Base-by-base conservation (phyloP, 2,113 vertebrate genomes). In the Lepus americanus region DNA sequence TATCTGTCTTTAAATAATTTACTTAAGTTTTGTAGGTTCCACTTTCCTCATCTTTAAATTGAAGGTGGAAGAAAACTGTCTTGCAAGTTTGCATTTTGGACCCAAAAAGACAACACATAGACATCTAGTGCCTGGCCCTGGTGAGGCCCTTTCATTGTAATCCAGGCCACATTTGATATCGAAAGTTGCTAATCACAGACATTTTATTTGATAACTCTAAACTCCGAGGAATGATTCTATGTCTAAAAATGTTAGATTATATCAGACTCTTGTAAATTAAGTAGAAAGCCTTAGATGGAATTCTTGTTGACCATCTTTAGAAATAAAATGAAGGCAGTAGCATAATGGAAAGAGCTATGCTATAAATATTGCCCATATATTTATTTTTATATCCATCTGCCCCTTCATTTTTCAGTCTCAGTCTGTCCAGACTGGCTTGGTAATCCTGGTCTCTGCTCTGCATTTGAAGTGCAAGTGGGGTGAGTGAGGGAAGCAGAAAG, bases 301-400 rank as follows among this genome's bases (percentile, higher is more conserved):
- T 94, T 89, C 16, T 89, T 3, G 63, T 25, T 87, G 25, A 49
- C 31, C 74, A 76, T 89, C 12, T 85, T 44, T 73, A 22, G 64
- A 72, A 92, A 80, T 4, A 94, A 89, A 87, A 86, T 17, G 10
- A 85, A 88, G 8, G 27, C 20, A 61, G 39, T 63, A 51, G 14
- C 9, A 84, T 76, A 89, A 66, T 9, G 2, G 23, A 76, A n/a
- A 67, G 1, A 10, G 16, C 6, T 76, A 44, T 55, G 33, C 64
- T 53, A 72, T 6, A 61, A 69, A 72, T 51, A 22, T 19, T 70
- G 2, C 20, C 27, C 9, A 53, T 6, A 77, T 8, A 67, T 23
- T 73, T n/a, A 64, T 78, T 94, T 64, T 85, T 78, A 63, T 89
- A 85, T 94, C 14, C 19, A 36, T 27, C 16, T 70, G 61, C 19